Percentiles rank a stretch among this genome's conserved stretches.
Evolutionary conservation across 2,797 vertebrate genomes (phyloP).

Genomic region (Anguilla megastoma): DNA sequence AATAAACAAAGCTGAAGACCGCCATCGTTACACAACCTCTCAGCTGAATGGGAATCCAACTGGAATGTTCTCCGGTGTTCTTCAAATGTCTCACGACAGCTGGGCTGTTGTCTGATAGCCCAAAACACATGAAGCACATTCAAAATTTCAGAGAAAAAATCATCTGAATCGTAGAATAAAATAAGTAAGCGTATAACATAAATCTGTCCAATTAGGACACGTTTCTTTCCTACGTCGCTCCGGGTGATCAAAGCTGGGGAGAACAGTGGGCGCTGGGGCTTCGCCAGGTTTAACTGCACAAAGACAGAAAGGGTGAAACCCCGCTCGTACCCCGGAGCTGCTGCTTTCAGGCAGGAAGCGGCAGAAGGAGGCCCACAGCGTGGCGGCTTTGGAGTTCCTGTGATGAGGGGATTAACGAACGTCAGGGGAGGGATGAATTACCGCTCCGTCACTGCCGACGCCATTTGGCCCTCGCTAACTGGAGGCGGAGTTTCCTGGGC

Average conservation of each 20-base stretch:
- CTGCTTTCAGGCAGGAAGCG: neutral
- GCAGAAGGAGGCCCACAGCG: no score
- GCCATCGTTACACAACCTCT: no score
- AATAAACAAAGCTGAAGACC: no score
- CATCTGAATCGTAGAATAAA: neutral
- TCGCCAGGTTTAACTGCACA: neutral
- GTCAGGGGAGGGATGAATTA: neutral
- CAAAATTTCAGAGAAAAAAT: neutral
- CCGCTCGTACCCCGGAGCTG: neutral
- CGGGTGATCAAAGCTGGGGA: neutral
- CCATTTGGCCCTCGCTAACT: neutral
- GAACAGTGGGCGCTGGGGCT: neutral
- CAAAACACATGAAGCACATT: neutral
- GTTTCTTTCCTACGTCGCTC: neutral
- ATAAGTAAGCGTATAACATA: neutral
- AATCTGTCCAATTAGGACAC: neutral
- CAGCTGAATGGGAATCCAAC: neutral
- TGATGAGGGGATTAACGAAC: conserved; percentile 3
- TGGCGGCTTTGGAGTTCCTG: neutral
- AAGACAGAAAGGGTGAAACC: neutral
- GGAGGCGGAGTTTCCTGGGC: conserved; percentile 52
- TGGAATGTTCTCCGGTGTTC: neutral
- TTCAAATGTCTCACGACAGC: neutral
- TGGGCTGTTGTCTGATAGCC: neutral
- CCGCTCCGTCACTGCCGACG: neutral